Percentiles rank a stretch among this genome's conserved stretches.
Evolutionary conservation across 2,113 vertebrate genomes (phyloP).

Genomic region (Falcunculus frontatus): DNA sequence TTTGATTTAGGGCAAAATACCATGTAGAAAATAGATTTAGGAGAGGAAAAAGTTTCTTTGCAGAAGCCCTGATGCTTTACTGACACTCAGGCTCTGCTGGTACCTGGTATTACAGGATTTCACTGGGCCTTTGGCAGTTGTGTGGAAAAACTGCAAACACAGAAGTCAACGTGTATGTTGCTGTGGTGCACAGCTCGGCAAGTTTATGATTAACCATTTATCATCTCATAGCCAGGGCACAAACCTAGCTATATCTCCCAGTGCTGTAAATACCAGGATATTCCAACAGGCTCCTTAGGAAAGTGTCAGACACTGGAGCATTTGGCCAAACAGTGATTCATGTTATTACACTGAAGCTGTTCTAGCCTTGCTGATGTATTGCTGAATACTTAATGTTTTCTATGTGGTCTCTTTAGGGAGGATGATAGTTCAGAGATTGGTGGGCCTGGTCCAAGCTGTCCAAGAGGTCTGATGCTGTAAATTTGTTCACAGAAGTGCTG

Average conservation of each 20-base stretch:
- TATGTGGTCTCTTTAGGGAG: neutral
- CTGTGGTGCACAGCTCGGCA: neutral
- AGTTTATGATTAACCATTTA: neutral
- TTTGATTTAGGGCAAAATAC: neutral
- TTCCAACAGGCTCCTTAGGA: neutral
- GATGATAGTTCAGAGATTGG: neutral
- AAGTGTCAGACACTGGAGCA: neutral
- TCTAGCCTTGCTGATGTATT: neutral
- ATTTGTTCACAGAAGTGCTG: neutral
- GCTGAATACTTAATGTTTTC: neutral
- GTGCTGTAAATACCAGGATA: neutral
- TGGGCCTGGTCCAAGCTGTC: neutral
- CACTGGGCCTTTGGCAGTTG: neutral
- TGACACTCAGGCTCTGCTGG: neutral
- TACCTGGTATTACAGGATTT: neutral
- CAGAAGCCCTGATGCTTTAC: neutral
- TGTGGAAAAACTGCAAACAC: neutral
- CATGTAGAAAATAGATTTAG: neutral
- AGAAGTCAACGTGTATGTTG: neutral
- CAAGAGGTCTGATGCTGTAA: neutral
- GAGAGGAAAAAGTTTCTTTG: neutral
- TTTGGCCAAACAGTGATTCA: neutral
- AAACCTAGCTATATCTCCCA: neutral
- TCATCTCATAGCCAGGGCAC: neutral
- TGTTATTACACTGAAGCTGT: neutral